These are phyloP conservation scores for Monodelphis domestica DNA, from an alignment of 2,797 vertebrate species.

Conservation along the genomic window DNA sequence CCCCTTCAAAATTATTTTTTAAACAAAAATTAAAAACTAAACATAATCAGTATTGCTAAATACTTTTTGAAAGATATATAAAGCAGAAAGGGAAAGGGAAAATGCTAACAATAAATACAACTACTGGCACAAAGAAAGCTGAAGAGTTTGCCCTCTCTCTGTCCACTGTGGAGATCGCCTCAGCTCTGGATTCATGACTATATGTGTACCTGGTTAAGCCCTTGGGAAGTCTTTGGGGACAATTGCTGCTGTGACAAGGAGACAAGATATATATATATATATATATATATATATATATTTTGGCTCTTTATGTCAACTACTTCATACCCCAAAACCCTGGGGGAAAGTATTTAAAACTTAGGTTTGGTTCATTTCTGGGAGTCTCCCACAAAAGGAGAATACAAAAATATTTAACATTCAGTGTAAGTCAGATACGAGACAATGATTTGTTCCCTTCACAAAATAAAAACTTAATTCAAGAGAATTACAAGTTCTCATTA, in stretches of 20 bases:
- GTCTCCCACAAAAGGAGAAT: background rate
- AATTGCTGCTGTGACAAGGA: background rate
- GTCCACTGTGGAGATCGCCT: too few species aligned
- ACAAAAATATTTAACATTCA: background rate
- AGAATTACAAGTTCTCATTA: background rate
- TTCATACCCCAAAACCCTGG: background rate
- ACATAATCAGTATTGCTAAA: conserved; percentile 5
- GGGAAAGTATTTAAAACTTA: background rate
- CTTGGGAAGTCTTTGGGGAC: too few species aligned
- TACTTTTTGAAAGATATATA: background rate
- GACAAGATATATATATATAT: background rate
- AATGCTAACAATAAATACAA: background rate
- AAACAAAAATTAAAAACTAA: conserved; percentile 38
- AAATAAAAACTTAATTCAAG: background rate
- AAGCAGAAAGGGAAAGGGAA: background rate
- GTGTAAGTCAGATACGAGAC: background rate
- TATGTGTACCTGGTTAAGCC: too few species aligned
- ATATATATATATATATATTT: too few species aligned
- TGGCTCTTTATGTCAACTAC: background rate
- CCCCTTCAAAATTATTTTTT: background rate
- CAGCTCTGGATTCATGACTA: too few species aligned
- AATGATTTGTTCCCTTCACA: background rate
- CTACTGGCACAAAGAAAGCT: too few species aligned
- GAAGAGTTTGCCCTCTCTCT: too few species aligned
- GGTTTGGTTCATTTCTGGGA: background rate